These are phyloP conservation scores for Stegastes partitus DNA, from an alignment of 2,113 vertebrate genomes.

Conservation along the genomic window DNA sequence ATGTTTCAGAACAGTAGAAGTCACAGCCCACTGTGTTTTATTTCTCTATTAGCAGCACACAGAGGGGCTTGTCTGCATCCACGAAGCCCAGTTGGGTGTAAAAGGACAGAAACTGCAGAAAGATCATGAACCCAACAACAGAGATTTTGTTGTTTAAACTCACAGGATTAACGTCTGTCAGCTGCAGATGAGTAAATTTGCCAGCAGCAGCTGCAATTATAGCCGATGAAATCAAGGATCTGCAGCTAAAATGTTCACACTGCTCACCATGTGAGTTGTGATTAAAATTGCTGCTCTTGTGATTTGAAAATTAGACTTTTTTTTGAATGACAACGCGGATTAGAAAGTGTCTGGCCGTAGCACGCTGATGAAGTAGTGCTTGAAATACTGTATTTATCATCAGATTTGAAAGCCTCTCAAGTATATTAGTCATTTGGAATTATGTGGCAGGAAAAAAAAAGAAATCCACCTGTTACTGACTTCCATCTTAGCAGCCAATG, in stretches of 20 bases:
- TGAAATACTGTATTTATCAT: no score
- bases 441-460: not conserved
- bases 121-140: not conserved
- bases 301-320: constrained; percentile 3
- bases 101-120: not conserved
- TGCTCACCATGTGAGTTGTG: not conserved
- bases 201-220: not conserved
- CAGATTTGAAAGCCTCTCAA: no score
- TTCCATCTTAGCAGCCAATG: no score
- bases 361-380: not conserved
- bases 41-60: not conserved
- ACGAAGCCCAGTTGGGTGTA: not conserved
- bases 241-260: not conserved
- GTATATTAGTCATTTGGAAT: not conserved
- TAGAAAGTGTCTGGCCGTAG: not conserved
- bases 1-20: no score
- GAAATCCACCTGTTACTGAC: not conserved
- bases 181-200: not conserved
- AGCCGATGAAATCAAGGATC: not conserved
- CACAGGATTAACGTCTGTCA: not conserved
- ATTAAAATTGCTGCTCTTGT: constrained; percentile 16
- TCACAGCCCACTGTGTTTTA: not conserved
- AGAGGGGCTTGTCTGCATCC: not conserved
- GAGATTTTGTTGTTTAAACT: not conserved
- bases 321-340: not conserved